Evolutionary conservation across 2,888 invertebrate species (phyloP), one percentile per base, ranked within the genome.

Genomic region (Morinoia aosen): DNA sequence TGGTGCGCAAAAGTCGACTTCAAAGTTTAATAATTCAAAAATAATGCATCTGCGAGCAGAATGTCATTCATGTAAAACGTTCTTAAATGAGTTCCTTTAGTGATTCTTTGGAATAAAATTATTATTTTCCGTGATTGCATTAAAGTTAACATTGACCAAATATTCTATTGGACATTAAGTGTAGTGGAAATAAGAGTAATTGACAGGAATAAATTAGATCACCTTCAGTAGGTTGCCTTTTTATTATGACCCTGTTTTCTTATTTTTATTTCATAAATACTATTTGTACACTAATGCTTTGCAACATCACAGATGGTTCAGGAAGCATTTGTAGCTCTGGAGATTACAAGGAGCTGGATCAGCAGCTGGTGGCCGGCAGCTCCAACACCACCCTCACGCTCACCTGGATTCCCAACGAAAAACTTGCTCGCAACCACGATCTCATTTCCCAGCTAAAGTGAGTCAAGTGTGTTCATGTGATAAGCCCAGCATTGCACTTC

Each of bases 341-440:
- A 39, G 90, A 90, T 40, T 40, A 12, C 90, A 90, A 90, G 48
- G 90, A 90, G 40, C 48, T 48, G 11, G 90, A 90, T 48, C 48
- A 40, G 90, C 90, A 40, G 40, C 39, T 48, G 48, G 88, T 48
- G 48, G 88, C 98, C 97, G 98, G 98, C 97, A 98, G 97, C 98
- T 98, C 94, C 16, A 95, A 95, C 95, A 96, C 97, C 48, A 99
- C 99, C 0, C 97, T 99, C 25, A 98, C 99, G 97, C 98, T 99
- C 5, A 99, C 99, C 96, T 99, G 99, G 99, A 99, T 99, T 97
- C 99, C 99, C 0, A 99, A 99, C 97, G 98, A 98, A 4, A 98
- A 99, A 0, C 97, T 99, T 88, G 98, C 98, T 96, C 99, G 98
- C 97, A 99, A 99, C 97, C 98, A 96, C 58, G 96, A 96, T 58